These are phyloP conservation scores for Ivindomyrus marchei DNA, from an alignment of 2,113 vertebrate species.

Conservation along the genomic window DNA sequence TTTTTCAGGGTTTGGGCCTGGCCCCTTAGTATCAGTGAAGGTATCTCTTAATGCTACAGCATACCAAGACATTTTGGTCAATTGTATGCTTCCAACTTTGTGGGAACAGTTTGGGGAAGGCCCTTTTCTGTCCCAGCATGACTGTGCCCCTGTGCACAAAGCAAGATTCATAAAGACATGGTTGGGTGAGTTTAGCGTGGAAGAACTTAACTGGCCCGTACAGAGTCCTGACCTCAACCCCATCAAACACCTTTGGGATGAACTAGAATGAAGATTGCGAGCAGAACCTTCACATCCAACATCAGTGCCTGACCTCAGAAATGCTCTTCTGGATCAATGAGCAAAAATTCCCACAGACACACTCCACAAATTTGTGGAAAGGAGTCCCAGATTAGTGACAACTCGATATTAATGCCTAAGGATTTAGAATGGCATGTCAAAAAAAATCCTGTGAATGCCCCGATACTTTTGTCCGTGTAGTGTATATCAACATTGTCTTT, in stretches of 20 bases:
- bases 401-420: not conserved
- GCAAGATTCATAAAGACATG: not conserved
- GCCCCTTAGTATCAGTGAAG: not conserved
- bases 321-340: not conserved
- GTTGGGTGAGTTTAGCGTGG: not conserved
- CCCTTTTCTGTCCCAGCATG: not conserved
- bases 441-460: not conserved
- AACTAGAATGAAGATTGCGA: not conserved
- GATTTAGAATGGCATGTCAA: not conserved
- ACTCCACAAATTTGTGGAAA: not conserved
- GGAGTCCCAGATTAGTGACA: not conserved
- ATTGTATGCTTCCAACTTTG: not conserved
- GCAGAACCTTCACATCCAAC: not conserved
- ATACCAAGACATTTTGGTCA: not conserved
- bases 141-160: not conserved
- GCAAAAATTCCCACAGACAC: not conserved
- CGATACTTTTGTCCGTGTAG: not conserved
- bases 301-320: not conserved
- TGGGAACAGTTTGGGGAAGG: not conserved
- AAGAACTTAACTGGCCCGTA: not conserved
- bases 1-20: not conserved
- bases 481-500: not conserved
- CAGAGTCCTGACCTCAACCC: not conserved
- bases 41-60: not conserved
- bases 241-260: not conserved